Base-by-base conservation (phyloP, 2,888 invertebrate species). In the Marronus borbonicus region DNA sequence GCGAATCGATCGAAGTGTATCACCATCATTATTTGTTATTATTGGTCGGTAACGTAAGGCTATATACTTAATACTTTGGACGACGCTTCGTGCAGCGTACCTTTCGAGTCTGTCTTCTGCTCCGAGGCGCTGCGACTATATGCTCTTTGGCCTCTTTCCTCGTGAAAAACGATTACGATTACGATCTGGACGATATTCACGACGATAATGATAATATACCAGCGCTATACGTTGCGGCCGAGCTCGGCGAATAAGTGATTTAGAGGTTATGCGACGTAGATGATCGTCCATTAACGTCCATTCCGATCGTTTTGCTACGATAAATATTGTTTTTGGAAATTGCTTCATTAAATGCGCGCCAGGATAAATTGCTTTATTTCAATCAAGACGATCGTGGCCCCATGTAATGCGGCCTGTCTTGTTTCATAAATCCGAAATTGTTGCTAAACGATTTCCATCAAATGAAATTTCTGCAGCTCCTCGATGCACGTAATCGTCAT, bases 291-390 rank as follows among this genome's bases (percentile, higher is more conserved):
- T 60, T 20, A 28, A 24, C 39, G 66, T 17, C 17, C 36, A 66
- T 39, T 64, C 12, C 66, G 44, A 66, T 36, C 36, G 31, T 12
- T 70, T 70, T 55, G 24, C 55, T 36, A 20, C 55, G 70, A 36
- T 70, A 70, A 70, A 70, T 70, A 70, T 72, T 72, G 72, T 55
- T 72, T 72, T 72, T 58, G 36, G 31, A 72, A 58, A 72, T 72
- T 72, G 72, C 24, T 39, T 58, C 58, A 55, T 72, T 72, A 72
- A 72, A 36, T 50, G 72, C 8, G 12, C 5, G 28, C 24, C 20
- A 8, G 58, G 17, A 72, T 72, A 72, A 58, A 72, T 72, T 72
- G 72, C 70, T 55, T 58, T 36, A 69, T 58, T 70, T 70, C 39
- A 66, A 66, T 66, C 65, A 39, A 31, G 55, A 2, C 8, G 12